phyloP scores from a whole-genome alignment of 2,888 invertebrate species.

The Lithosia quadra region DNA sequence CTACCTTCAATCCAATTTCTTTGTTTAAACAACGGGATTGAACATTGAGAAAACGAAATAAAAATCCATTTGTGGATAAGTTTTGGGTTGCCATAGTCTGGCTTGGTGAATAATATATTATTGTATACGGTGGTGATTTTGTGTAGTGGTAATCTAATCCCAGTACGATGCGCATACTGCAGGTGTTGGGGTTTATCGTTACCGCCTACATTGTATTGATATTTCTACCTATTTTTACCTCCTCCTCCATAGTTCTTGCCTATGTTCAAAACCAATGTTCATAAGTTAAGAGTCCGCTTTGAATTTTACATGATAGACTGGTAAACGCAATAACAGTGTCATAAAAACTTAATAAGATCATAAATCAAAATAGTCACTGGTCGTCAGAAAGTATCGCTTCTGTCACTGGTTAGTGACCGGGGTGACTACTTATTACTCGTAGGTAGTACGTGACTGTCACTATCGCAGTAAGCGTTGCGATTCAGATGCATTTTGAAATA shows the following conservation, averaged over 20 bases:
- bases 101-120: slow-evolving; percentile 69
- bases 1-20: slow-evolving; percentile 74
- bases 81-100: slow-evolving; percentile 52
- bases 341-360: background rate
- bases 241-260: background rate
- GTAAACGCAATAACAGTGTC: background rate
- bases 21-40: slow-evolving; percentile 78
- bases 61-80: slow-evolving; percentile 65
- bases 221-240: background rate
- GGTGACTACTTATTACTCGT: no score
- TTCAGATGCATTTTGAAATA: no score
- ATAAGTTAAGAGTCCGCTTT: background rate
- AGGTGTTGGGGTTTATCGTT: slow-evolving; percentile 50
- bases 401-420: no score
- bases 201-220: slow-evolving; percentile 4
- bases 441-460: no score
- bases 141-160: slow-evolving; percentile 69
- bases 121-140: slow-evolving; percentile 78
- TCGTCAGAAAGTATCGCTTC: no score
- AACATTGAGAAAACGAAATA: slow-evolving; percentile 74
- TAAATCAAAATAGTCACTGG: no score
- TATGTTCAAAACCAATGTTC: background rate
- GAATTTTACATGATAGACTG: background rate
- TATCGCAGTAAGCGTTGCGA: no score
- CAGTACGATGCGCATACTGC: slow-evolving; percentile 75